phyloP scores from a whole-genome alignment of 2,113 vertebrate species.

The Xyliphius kryptos region DNA sequence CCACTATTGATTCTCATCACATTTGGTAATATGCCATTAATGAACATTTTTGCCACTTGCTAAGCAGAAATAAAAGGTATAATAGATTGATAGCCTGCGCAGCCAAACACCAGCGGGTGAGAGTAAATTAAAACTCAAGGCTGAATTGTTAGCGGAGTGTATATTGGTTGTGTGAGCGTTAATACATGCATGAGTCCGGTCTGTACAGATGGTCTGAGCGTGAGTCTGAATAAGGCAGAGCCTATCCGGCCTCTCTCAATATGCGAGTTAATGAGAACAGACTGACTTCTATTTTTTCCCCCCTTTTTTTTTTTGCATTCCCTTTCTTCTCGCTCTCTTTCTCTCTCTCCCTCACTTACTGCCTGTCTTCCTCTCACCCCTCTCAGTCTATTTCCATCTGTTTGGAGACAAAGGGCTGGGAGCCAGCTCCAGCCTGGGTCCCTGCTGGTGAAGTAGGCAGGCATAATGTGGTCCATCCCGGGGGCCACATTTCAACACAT shows the following conservation, averaged over 20 bases:
- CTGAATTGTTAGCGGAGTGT: slow-evolving; percentile 20
- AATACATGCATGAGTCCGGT: slow-evolving; percentile 32
- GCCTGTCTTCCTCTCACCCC: slow-evolving; percentile 50
- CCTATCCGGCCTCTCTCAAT: slow-evolving; percentile 62
- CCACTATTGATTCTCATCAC: not conserved
- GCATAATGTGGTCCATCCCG: slow-evolving; percentile 42
- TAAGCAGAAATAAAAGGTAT: slow-evolving; percentile 20
- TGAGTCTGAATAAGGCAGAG: slow-evolving; percentile 41
- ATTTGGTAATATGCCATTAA: slow-evolving; percentile 3
- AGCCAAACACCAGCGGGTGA: not conserved
- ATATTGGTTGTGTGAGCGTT: slow-evolving; percentile 16
- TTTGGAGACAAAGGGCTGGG: slow-evolving; percentile 72
- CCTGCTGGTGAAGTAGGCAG: slow-evolving; percentile 48
- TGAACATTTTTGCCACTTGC: slow-evolving; percentile 10
- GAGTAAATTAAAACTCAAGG: slow-evolving; percentile 17
- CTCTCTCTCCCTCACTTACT: slow-evolving; percentile 37
- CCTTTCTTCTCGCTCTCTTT: slow-evolving; percentile 8
- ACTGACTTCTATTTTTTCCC: slow-evolving; percentile 61
- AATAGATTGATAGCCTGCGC: slow-evolving; percentile 9
- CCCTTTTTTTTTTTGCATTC: slow-evolving; percentile 31
- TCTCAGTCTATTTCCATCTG: slow-evolving; percentile 73
- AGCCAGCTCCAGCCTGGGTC: slow-evolving; percentile 66
- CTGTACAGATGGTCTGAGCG: slow-evolving; percentile 69
- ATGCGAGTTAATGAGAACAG: slow-evolving; percentile 73
- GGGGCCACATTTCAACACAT: slow-evolving; percentile 46